phyloP scores from a whole-genome alignment of 2,113 vertebrate species.

The Galbula dea region DNA sequence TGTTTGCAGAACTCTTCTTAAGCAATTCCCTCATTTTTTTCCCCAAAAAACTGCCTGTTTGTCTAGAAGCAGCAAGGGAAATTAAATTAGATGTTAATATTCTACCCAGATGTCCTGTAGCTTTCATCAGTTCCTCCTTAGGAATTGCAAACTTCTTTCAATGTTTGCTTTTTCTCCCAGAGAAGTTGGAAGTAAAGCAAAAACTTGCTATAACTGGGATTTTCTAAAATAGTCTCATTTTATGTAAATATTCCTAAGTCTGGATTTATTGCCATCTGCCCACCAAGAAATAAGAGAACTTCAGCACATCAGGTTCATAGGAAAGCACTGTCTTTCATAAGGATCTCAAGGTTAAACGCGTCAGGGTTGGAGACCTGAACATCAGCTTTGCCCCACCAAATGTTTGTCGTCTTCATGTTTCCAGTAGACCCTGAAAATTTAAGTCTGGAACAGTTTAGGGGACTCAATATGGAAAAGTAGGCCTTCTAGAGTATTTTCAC shows the following conservation, averaged over 20 bases:
- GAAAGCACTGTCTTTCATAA: background rate
- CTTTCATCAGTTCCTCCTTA: background rate
- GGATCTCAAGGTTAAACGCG: background rate
- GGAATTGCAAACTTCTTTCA: background rate
- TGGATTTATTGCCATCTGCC: background rate
- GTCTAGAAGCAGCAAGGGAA: background rate
- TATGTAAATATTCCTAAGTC: background rate
- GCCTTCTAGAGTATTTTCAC: background rate
- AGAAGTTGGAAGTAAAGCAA: constrained; percentile 3
- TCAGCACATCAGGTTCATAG: background rate
- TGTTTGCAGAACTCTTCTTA: constrained; percentile 23
- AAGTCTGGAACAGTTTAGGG: background rate
- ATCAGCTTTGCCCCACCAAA: background rate
- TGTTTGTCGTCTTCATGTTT: background rate
- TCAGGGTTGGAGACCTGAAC: background rate
- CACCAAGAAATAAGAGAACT: background rate
- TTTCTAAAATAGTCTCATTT: background rate
- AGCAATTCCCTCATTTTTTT: background rate
- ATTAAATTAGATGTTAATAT: constrained; percentile 34
- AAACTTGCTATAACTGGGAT: background rate
- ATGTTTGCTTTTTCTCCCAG: constrained; percentile 33
- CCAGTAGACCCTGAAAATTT: background rate
- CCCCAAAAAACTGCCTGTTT: background rate
- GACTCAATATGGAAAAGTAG: background rate
- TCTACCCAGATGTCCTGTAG: constrained; percentile 1